Evolutionary conservation across 2,797 vertebrate genomes (phyloP).

Genomic region (Cygnus olor): DNA sequence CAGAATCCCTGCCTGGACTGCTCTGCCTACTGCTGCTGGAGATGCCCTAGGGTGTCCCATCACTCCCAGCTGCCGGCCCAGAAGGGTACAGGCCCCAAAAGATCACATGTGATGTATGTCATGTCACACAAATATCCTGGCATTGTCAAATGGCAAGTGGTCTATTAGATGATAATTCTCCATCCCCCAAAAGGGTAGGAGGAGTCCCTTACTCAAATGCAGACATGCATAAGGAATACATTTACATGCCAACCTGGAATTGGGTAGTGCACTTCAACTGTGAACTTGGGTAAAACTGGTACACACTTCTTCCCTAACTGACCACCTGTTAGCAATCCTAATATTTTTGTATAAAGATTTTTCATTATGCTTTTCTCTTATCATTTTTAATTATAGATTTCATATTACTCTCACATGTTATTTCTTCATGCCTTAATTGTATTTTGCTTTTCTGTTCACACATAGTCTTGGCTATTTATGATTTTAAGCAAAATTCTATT

Average conservation of each 20-base stretch:
- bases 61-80: not conserved
- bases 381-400: not conserved
- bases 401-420: not conserved
- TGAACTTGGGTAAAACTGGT: not conserved
- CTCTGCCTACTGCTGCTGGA: not conserved
- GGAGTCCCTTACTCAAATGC: not conserved
- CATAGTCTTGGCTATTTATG: not conserved
- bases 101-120: not conserved
- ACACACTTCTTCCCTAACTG: not conserved
- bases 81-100: not conserved
- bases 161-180: not conserved
- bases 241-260: not conserved
- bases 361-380: not conserved
- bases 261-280: not conserved
- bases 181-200: fast-evolving
- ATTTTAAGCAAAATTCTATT: not conserved
- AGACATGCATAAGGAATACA: not conserved
- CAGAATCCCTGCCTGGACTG: not conserved
- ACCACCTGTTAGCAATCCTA: not conserved
- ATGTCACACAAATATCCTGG: not conserved
- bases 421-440: not conserved
- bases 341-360: not conserved
- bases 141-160: not conserved
- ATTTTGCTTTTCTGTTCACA: not conserved
- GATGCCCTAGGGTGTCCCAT: not conserved